phyloP scores from a whole-genome alignment of 2,113 vertebrate species.

The Muntiacus muntjak region DNA sequence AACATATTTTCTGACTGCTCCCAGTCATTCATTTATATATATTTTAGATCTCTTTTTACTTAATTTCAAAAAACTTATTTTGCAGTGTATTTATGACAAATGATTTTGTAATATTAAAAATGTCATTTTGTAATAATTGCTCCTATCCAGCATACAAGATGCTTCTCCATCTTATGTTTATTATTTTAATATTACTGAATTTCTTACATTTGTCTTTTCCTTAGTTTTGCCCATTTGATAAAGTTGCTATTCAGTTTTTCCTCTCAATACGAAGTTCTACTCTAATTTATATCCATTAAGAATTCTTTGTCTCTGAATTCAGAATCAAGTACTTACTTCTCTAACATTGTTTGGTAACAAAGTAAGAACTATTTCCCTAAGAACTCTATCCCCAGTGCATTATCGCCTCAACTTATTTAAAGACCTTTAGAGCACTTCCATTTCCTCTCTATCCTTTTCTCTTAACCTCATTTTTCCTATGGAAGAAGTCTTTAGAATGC shows the following conservation, averaged over 20 bases:
- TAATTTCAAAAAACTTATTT: not conserved
- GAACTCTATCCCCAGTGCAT: not conserved
- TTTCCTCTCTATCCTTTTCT: not conserved
- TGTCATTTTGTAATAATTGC: not conserved
- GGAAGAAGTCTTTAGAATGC: not conserved
- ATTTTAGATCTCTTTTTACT: not conserved
- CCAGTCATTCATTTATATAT: not conserved
- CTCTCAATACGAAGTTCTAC: not conserved
- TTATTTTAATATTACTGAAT: not conserved
- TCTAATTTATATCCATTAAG: not conserved
- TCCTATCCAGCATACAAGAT: not conserved
- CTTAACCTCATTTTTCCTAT: not conserved
- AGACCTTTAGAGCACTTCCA: not conserved
- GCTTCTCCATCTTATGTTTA: not conserved
- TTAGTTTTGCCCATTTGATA: not conserved
- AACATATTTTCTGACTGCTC: not conserved
- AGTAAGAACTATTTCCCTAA: not conserved
- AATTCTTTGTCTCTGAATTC: not conserved
- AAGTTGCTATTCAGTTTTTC: not conserved
- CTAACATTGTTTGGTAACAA: not conserved
- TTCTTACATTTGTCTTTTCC: not conserved
- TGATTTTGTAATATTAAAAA: not conserved
- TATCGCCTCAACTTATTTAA: not conserved
- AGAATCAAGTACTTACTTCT: not conserved
- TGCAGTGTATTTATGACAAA: not conserved